Percentiles rank a stretch among this genome's conserved stretches.
Conservation (phyloP, 2,797 vertebrate genomes). For the Adelosebastes latens region DNA sequence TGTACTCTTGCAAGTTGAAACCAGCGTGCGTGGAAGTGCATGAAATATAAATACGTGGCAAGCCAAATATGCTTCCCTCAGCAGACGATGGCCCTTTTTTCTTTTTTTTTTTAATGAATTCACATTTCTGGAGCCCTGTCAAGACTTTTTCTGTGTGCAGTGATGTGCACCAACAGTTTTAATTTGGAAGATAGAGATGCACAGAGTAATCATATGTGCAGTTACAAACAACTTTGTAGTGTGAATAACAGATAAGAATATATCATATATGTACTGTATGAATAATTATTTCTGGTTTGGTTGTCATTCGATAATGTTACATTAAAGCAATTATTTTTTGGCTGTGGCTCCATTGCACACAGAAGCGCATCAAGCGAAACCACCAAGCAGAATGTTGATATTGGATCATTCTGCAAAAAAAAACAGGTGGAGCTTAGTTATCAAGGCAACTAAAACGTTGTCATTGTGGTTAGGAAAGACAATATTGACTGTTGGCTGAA, state of each 20-base stretch:
- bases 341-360: background rate
- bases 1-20: background rate
- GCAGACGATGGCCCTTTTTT: background rate
- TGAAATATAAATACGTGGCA: background rate
- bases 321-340: background rate
- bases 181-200: conserved; percentile 33
- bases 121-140: conserved; percentile 15
- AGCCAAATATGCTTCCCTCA: background rate
- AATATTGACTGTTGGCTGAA: background rate
- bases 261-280: background rate
- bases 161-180: conserved; percentile 27
- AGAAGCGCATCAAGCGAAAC: background rate
- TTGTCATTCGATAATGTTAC: conserved; percentile 3
- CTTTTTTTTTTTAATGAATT: background rate
- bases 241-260: background rate
- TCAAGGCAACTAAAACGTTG: background rate
- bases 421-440: background rate
- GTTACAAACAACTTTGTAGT: background rate
- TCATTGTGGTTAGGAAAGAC: background rate
- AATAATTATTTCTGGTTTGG: conserved; percentile 3
- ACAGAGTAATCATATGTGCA: conserved; percentile 13
- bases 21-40: background rate
- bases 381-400: background rate
- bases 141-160: conserved; percentile 18
- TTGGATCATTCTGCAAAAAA: background rate